Base-by-base conservation (phyloP, 2,113 vertebrate species). In the Orycteropus afer region DNA sequence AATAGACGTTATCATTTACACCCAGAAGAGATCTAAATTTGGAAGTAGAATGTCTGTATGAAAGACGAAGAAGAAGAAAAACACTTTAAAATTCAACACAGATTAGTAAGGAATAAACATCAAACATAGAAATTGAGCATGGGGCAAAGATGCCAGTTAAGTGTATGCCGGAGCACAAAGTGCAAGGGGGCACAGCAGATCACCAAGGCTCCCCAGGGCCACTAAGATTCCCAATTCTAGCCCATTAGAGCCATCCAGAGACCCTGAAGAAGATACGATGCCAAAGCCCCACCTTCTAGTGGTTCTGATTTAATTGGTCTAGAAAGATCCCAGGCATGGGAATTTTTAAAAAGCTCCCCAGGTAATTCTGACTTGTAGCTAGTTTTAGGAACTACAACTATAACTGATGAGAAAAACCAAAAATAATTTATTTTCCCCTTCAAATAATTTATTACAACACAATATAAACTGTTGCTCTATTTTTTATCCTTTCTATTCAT, bases 361-460 rank as follows among this genome's bases (percentile, higher is more conserved):
- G 67, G 32, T 90, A 80, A 93, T 95, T 86, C 79, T 89, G 80
- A 94, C 25, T 20, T 91, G 47, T 49, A 86, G 65, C 29, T 37
- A 67, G 77, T 65, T 88, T 87, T 34, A 93, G 81, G 49, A 77
- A 65, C 40, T 49, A 78, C 17, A 55, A 82, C 37, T 49, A 47
- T 53, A 86, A 91, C 65, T 40, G 22, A 55, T 49, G 87, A 91
- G 86, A 61, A 27, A 92, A 37, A 81, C 14, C 49, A 59, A 49
- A 77, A 77, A 89, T n/a, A n/a, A 49, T 86, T 90, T 42, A 47
- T 96, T 29, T 81, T 77, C 22, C 10, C 9, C 67, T 71, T 79
- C 80, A 82, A 87, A 80, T 73, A 76, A 86, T 78, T 86, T 22
- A 40, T 89, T 89, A 92, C 78, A 51, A 78, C 61, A 76, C 1